Evolutionary conservation across 2,888 invertebrate species (phyloP), one percentile per base, ranked within the genome.

Genomic region (Ophion slaviceki): DNA sequence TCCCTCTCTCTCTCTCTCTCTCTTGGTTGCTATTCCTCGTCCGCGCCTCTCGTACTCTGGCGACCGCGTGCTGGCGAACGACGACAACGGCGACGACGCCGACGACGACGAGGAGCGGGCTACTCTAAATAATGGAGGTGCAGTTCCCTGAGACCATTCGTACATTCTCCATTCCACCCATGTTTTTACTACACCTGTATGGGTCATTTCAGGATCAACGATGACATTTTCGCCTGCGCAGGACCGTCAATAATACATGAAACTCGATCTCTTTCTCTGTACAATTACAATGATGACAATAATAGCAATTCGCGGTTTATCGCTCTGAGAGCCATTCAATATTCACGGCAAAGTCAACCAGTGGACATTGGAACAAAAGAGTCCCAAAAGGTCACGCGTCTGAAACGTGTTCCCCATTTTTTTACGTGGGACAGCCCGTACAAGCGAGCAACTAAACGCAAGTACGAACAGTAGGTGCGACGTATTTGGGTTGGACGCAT

Each of bases 61-160:
- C 66, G 67, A 71, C 82, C 66, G 80, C 72, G 67, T 53, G 47
- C 10, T 45, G 47, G 20, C 59, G 47, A 68, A 66, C 72, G 64
- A 82, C 79, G 53, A 83, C 82, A 71, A 76, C 86, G 71, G 14
- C 24, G 24, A 24, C 24, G 24, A 24, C 24, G 24, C 24, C 71
- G 61, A 67, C 81, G 81, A 62, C 47, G 81, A 75, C 47, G 67
- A 84, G 80, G 74, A 36, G 83, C 88, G 87, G 86, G 88, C 88
- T 88, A 87, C 88, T 88, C 88, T 89, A 87, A 88, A 90, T 90
- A 89, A 89, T 89, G 86, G 87, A 82, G 87, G 80, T 84, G 84
- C 86, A 84, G 87, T 85, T 80, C 83, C 76, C 76, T 76, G 59
- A 83, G 77, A 77, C 70, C 86, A 77, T 83, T 83, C 83, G 76